phyloP scores from a whole-genome alignment of 2,888 invertebrate species.

The Tuta absoluta region DNA sequence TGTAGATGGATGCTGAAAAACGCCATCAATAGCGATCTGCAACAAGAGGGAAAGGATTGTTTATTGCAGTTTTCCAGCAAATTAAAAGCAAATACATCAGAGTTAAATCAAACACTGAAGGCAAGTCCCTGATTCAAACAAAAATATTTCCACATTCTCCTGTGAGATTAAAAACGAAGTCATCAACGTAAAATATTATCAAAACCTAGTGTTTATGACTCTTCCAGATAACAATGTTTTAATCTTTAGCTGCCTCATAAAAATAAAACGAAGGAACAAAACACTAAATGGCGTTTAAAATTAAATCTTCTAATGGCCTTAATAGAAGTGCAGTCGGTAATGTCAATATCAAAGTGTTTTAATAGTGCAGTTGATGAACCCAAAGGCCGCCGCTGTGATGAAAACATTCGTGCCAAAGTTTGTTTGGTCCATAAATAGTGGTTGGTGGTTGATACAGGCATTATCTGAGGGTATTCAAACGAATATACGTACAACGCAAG shows the following conservation, averaged over 20 bases:
- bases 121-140: too few relatives aligned
- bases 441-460: neutral
- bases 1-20: constrained; percentile 67
- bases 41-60: constrained; percentile 46
- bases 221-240: too few relatives aligned
- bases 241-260: too few relatives aligned
- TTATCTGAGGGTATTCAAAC: constrained; percentile 7
- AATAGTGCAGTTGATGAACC: neutral
- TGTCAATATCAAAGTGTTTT: neutral
- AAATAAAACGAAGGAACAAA: neutral
- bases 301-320: neutral
- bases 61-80: neutral
- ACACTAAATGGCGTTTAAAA: neutral
- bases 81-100: too few relatives aligned
- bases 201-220: too few relatives aligned
- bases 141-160: too few relatives aligned
- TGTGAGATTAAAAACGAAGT: too few relatives aligned
- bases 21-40: constrained; percentile 76
- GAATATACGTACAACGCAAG: too few relatives aligned
- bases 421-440: constrained; percentile 1
- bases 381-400: neutral
- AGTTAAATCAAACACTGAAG: too few relatives aligned
- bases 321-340: neutral
- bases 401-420: constrained; percentile 11
- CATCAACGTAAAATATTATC: too few relatives aligned